Base-by-base conservation (phyloP, 2,113 vertebrate genomes). In the Colius striatus region DNA sequence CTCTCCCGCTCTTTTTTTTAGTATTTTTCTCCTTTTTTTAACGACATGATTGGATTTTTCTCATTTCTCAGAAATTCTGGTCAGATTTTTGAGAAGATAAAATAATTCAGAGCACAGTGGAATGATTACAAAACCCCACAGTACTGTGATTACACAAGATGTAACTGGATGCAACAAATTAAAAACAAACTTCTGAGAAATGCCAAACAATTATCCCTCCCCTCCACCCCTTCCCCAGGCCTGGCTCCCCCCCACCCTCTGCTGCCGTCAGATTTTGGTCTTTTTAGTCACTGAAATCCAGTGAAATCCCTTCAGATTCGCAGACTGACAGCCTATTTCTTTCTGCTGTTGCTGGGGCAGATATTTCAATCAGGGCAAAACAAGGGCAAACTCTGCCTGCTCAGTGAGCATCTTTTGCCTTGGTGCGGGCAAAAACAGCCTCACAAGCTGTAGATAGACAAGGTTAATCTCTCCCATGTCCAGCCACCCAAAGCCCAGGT, bases 11-110 rank as follows among this genome's bases (percentile, higher is more conserved):
- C 51, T 58, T 17, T 63, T n/a, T 53, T 58, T 43, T 34, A 7
- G 26, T 29, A 20, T 43, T 26, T n/a, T 50, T 34, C 6, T 82
- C 89, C 84, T 91, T 85, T 90, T 94, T 96, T 94, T 72, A 41
- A 74, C 74, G 83, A 70, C 45, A 85, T 90, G 87, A 87, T 91
- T 95, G 77, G 81, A 88, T 95, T 96, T 95, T 97, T 96, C 71
- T 95, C 22, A 81, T 87, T 97, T 94, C 84, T 96, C 43, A 92
- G 79, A 95, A 91, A 81, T 90, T 47, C 11, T 65, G 45, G 68
- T 94, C 76, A 89, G 94, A 78, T 84, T 96, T 91, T 71, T 90
- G 55, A 80, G 54, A 50, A 81, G 67, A 66, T 86, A 94, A 84
- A 93, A 90, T 76, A 96, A 78, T 93, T 79, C 87, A 74, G 77